phyloP scores from a whole-genome alignment of 2,113 vertebrate genomes.

The Dicrurus megarhynchus region DNA sequence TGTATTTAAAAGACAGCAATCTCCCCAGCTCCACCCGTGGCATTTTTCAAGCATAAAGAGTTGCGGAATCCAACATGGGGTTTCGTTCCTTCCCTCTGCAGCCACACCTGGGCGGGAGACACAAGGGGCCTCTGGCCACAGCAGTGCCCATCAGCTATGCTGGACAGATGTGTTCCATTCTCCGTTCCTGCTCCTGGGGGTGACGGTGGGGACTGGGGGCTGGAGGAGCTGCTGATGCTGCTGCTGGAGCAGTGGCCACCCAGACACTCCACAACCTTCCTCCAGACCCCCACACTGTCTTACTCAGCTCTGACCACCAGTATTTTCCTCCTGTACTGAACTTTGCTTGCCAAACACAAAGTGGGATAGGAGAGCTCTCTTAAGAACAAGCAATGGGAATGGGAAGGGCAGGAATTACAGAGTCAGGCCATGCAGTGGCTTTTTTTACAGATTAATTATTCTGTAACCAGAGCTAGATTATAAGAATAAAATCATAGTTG shows the following conservation, averaged over 20 bases:
- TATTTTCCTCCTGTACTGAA: neutral
- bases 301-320: neutral
- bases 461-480: neutral
- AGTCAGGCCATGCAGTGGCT: neutral
- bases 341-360: neutral
- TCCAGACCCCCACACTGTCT: rapidly evolving
- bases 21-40: neutral
- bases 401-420: neutral
- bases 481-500: neutral
- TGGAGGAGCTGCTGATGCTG: neutral
- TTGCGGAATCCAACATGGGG: rapidly evolving
- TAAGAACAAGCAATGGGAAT: neutral
- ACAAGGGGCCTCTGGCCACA: too few relatives aligned
- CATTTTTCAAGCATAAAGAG: neutral
- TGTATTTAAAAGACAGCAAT: neutral
- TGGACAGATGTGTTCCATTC: rapidly evolving
- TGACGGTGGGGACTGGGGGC: neutral
- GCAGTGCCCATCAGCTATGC: neutral
- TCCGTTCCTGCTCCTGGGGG: rapidly evolving
- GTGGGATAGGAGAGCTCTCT: neutral
- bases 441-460: neutral
- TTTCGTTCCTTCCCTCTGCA: neutral
- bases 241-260: neutral
- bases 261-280: neutral
- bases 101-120: neutral